These are phyloP conservation scores for Fragum whitleyi DNA, from an alignment of 2,888 invertebrate genomes.

Conservation along the genomic window DNA sequence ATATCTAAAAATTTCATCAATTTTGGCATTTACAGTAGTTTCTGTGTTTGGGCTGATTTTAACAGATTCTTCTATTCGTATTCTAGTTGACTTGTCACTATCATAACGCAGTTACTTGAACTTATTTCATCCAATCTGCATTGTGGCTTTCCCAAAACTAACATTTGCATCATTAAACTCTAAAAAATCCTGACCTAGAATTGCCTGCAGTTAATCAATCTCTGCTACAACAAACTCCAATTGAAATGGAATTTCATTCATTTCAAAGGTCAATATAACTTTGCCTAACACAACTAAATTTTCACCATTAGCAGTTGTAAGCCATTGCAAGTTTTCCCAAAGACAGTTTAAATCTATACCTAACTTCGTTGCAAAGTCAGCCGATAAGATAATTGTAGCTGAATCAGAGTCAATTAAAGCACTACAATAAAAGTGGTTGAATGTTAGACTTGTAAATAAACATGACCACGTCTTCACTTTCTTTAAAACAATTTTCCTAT, in stretches of 20 bases:
- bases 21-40: constrained; percentile 16
- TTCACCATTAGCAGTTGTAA: constrained; percentile 39
- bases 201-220: constrained; percentile 28
- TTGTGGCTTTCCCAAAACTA: constrained; percentile 33
- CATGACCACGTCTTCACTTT: neutral
- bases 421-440: too few species aligned
- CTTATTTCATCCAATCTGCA: constrained; percentile 28
- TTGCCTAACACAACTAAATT: too few species aligned
- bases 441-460: too few species aligned
- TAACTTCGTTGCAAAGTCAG: constrained; percentile 13
- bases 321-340: neutral
- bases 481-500: neutral
- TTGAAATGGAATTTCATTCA: too few species aligned
- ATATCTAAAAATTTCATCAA: constrained; percentile 16
- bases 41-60: constrained; percentile 30
- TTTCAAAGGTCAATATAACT: too few species aligned
- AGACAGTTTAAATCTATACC: constrained; percentile 10
- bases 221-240: too few species aligned
- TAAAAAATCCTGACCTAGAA: constrained; percentile 57
- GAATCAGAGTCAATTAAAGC: constrained; percentile 17
- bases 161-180: constrained; percentile 42
- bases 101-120: constrained; percentile 32
- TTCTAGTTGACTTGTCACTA: constrained; percentile 21
- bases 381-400: neutral
- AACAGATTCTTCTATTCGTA: constrained; percentile 20